Evolutionary conservation across 2,888 invertebrate species (phyloP).

Genomic region (Flexamia atlantica): DNA sequence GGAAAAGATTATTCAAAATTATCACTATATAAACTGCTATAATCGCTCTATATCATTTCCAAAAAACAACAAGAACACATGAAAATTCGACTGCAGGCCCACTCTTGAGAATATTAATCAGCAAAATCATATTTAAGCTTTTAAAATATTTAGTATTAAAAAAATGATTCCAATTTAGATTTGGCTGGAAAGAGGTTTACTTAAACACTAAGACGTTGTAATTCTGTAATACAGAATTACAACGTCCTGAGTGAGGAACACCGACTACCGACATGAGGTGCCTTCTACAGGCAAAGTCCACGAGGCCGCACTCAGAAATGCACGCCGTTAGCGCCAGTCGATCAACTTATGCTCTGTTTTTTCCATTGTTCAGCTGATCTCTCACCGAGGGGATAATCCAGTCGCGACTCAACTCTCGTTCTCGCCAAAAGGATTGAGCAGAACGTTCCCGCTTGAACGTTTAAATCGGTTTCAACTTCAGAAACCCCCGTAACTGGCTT

Average conservation of each 20-base stretch:
- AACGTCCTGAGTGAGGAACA: neutral
- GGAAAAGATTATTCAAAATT: too few relatives aligned
- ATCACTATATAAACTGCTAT: too few relatives aligned
- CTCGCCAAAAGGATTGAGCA: conserved; percentile 21
- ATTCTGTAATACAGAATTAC: too few relatives aligned
- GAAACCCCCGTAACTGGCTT: conserved; percentile 32
- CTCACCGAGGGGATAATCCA: conserved; percentile 5
- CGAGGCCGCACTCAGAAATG: neutral
- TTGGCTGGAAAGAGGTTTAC: too few relatives aligned
- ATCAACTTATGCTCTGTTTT: conserved; percentile 14
- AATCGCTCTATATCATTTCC: too few relatives aligned
- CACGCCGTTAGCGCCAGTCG: neutral
- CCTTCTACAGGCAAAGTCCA: neutral
- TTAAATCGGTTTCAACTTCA: conserved; percentile 38
- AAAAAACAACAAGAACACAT: too few relatives aligned
- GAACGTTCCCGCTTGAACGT: neutral
- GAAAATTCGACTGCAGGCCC: too few relatives aligned
- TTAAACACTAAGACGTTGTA: too few relatives aligned
- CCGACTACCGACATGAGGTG: neutral
- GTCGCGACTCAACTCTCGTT: conserved; percentile 10
- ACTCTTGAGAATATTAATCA: too few relatives aligned
- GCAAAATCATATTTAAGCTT: too few relatives aligned
- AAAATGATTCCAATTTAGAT: too few relatives aligned
- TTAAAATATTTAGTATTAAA: too few relatives aligned
- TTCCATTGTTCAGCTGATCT: conserved; percentile 12